Evolutionary conservation across 2,888 invertebrate species (phyloP).

Genomic region (Spilarctia lutea): DNA sequence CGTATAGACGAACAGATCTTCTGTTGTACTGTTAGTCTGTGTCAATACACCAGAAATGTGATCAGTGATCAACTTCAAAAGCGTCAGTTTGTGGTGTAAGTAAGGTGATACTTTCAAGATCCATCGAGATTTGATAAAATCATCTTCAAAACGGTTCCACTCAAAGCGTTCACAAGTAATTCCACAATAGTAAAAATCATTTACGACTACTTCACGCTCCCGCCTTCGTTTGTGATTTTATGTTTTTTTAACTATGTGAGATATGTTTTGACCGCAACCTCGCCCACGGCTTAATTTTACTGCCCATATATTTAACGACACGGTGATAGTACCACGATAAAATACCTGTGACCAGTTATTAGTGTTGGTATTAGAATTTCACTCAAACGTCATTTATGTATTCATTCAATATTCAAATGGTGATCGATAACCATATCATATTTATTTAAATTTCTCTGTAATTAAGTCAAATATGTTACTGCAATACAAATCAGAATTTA

Average conservation of each 20-base stretch:
- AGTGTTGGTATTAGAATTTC: slow-evolving; percentile 42
- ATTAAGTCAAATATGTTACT: slow-evolving; percentile 18
- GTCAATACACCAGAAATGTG: not conserved
- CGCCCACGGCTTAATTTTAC: slow-evolving; percentile 49
- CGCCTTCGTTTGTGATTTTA: slow-evolving; percentile 37
- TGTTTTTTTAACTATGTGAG: slow-evolving; percentile 51
- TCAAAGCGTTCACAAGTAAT: slow-evolving; percentile 25
- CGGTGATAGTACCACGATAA: slow-evolving; percentile 43
- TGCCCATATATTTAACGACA: slow-evolving; percentile 51
- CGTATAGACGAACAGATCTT: not conserved
- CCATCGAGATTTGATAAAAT: slow-evolving; percentile 13
- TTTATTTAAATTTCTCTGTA: slow-evolving; percentile 21
- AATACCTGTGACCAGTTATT: slow-evolving; percentile 45
- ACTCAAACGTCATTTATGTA: slow-evolving; percentile 42
- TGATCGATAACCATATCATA: slow-evolving; percentile 34
- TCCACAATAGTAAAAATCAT: slow-evolving; percentile 29
- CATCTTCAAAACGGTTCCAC: slow-evolving; percentile 15
- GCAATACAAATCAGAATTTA: slow-evolving; percentile 22
- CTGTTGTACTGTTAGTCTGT: not conserved
- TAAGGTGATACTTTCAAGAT: slow-evolving; percentile 14
- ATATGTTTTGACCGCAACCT: slow-evolving; percentile 48
- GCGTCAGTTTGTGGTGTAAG: not conserved
- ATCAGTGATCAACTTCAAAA: not conserved
- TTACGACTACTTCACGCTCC: slow-evolving; percentile 41
- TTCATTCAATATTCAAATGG: slow-evolving; percentile 39